Base-by-base conservation (phyloP, 2,113 vertebrate genomes). In the Cyprinus carpio region DNA sequence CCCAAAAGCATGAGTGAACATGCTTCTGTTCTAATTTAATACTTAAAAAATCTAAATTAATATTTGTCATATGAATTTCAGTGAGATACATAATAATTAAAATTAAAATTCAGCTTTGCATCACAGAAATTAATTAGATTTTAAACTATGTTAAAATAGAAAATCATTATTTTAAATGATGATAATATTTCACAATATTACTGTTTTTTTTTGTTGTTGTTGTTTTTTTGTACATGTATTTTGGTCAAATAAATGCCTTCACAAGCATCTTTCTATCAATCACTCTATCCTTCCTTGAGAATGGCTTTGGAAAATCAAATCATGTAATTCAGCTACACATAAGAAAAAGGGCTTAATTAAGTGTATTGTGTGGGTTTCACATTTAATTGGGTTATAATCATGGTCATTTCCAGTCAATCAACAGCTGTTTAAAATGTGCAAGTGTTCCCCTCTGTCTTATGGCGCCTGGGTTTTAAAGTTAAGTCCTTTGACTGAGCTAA, bases 281-380 rank as follows among this genome's bases (percentile, higher is more conserved):
- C 43, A 43, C 43, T 43, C 9, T 43, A 43, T 43, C 43, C 43
- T 43, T 43, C 43, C 8, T n/a, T n/a, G n/a, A n/a, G n/a, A 12
- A 82, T 65, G 10, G 46, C 85, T 88, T 86, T 93, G 91, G 88
- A 82, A 75, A 75, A 75, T 89, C 86, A 78, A 89, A 90, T 92
- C 71, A 89, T 40, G 31, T 64, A 31, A 82, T 91, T 75, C 80
- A 88, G 87, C 89, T 87, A 89, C 87, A 89, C 34, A 69, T 64
- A 37, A 67, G 27, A 18, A 18, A 56, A 58, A 56, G 4, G 16
- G 2, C 10, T 34, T 27, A 75, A 4, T 75, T 10, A n/a, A 60
- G 23, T 8, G 4, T 71, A 56, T 75, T 84, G 81, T 67, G 25
- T 81, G 51, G 56, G 82, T 82, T 87, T 80, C 8, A 77, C 15